These are phyloP conservation scores for Archivesica marissinica DNA, from an alignment of 1,140 invertebrate species.

Conservation along the genomic window DNA sequence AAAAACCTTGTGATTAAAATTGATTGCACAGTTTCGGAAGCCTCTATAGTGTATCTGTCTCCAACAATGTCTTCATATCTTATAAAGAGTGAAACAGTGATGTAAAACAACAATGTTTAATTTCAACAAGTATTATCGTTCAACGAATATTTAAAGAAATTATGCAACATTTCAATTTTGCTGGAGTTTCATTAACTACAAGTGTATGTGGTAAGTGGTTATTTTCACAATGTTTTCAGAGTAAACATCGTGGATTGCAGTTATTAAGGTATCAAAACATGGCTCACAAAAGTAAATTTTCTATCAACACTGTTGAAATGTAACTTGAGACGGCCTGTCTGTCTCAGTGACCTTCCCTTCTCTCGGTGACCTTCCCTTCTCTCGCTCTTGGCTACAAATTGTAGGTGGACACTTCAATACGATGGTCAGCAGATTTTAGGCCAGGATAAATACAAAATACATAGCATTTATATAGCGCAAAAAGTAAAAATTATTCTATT, in stretches of 20 bases:
- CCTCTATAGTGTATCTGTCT: no score
- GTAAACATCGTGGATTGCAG: background rate
- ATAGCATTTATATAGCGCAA: no score
- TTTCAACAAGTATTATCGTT: background rate
- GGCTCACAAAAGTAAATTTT: constrained; percentile 1
- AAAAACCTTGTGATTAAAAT: no score
- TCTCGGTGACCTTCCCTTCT: background rate
- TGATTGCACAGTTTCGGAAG: no score
- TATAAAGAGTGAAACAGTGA: background rate
- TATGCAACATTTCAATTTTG: background rate
- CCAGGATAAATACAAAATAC: no score
- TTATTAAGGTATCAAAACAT: background rate
- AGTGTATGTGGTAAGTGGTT: background rate
- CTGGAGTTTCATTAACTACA: constrained; percentile 7
- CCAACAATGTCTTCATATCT: no score
- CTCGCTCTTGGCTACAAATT: background rate
- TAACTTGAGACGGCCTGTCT: background rate
- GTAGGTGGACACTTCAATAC: background rate
- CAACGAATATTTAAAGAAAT: background rate
- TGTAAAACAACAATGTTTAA: background rate
- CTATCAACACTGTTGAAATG: background rate
- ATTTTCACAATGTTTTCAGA: background rate
- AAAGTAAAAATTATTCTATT: no score
- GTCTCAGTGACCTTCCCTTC: background rate
- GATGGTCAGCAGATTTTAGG: background rate